phyloP scores from a whole-genome alignment of 2,113 vertebrate genomes.

The Tragelaphus strepsiceros region DNA sequence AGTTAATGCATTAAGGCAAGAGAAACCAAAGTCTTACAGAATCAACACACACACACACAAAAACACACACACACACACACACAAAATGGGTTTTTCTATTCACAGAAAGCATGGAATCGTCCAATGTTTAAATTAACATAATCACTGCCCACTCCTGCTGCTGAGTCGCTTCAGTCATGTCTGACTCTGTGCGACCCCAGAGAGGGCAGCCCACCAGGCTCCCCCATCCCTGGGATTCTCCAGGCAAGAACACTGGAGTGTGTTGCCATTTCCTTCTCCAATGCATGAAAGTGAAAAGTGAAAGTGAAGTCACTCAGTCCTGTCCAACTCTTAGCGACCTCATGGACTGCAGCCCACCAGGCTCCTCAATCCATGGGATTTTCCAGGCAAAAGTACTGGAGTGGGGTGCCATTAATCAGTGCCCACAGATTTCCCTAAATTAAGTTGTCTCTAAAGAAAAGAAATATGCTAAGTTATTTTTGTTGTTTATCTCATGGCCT shows the following conservation, averaged over 20 bases:
- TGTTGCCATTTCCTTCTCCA: no score
- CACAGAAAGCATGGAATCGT: neutral
- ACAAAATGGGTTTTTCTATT: neutral
- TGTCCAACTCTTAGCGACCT: no score
- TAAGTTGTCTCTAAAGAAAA: neutral
- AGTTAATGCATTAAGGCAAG: neutral
- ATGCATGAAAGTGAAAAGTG: no score
- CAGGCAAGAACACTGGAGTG: no score
- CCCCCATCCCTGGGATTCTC: no score
- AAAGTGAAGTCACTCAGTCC: no score
- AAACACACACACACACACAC: neutral
- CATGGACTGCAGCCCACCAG: no score
- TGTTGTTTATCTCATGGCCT: neutral
- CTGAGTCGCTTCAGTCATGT: no score
- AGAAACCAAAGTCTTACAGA: neutral
- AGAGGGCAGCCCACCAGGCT: no score
- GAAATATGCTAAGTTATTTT: neutral
- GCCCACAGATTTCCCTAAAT: neutral
- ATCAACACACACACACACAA: neutral
- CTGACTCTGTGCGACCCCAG: no score
- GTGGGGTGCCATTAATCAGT: neutral
- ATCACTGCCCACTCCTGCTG: neutral
- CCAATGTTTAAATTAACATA: neutral
- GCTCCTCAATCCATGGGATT: no score
- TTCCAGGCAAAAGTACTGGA: no score